Evolutionary conservation across 2,113 vertebrate species (phyloP), one percentile per base, ranked within the genome.

Genomic region (Amazona guildingii): DNA sequence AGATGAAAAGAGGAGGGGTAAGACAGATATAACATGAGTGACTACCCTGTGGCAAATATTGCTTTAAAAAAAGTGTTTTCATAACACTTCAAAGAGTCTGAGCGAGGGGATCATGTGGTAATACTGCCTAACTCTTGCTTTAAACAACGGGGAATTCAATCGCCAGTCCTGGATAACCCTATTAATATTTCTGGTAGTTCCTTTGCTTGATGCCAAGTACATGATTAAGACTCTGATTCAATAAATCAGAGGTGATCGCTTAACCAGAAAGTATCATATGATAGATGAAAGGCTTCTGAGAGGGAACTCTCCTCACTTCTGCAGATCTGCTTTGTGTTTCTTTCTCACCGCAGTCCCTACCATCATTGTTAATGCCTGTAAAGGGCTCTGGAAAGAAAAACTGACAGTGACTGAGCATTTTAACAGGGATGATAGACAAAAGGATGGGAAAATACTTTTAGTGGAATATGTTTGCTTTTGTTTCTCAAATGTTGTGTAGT

Each of bases 41-140:
- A 96, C 88, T 92, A 94, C 90, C 77, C 88, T 91, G 95, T 95
- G 94, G 94, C 94, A 96, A 94, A 92, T 85, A 88, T 19, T 92
- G 75, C 92, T 96, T 93, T 92, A 94, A 95, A 93, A 95, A 95
- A 94, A 96, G 62, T 93, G 86, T 96, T 97, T 95, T 95, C 89
- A 91, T 91, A 91, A 59, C 69, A 92, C 77, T 94, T 94, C 94
- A 94, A 97, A 92, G 95, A 92, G 77, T 88, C 85, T 74, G 94
- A 93, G 69, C 62, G 73, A 94, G 91, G 90, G 92, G 86, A 93
- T 96, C 92, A 88, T 69, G 74, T 94, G 88, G 57, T 81, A 93
- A 92, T 73, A 43, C 80, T 57, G 72, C 49, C 79, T 94, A 95
- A 85, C n/a, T 51, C 66, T 75, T 68, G 68, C 73, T 94, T 93